Evolutionary conservation across 2,888 invertebrate species (phyloP).

Genomic region (Synanthedon andrenaeformis): DNA sequence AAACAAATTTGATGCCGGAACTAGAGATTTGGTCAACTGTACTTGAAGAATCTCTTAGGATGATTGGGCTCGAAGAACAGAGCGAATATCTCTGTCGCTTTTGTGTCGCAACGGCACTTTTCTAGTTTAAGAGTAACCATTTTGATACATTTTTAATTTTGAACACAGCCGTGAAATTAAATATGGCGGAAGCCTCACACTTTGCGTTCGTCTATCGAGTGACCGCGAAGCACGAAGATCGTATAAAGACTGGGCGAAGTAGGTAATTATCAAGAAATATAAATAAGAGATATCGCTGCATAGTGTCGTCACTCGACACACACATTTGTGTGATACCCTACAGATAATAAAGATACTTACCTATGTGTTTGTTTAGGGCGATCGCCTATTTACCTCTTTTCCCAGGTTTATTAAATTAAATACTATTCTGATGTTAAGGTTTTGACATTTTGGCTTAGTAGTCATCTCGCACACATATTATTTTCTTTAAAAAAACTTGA

Average conservation of each 20-base stretch:
- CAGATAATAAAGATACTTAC: no score
- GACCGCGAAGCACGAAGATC: conserved; percentile 16
- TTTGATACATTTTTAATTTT: conserved; percentile 54
- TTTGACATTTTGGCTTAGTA: no score
- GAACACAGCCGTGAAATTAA: conserved; percentile 2
- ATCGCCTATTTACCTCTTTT: no score
- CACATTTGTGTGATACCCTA: no score
- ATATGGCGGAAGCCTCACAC: conserved; percentile 18
- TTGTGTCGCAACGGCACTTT: conserved; percentile 45
- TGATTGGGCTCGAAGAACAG: conserved; percentile 59
- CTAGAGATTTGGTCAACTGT: conserved; percentile 52
- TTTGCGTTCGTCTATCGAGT: conserved; percentile 5
- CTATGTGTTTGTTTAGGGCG: no score
- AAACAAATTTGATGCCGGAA: conserved; percentile 32
- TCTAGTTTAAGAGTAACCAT: conserved; percentile 51
- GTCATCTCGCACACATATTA: no score
- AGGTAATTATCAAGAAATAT: neutral
- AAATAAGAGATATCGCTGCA: neutral
- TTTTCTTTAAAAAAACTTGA: no score
- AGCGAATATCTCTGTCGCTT: conserved; percentile 45
- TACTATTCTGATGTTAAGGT: no score
- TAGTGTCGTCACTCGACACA: neutral
- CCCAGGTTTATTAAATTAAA: no score
- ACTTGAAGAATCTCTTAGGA: conserved; percentile 62
- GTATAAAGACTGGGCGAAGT: conserved; percentile 16